phyloP scores from a whole-genome alignment of 2,888 invertebrate genomes.

The Polyploca ridens region DNA sequence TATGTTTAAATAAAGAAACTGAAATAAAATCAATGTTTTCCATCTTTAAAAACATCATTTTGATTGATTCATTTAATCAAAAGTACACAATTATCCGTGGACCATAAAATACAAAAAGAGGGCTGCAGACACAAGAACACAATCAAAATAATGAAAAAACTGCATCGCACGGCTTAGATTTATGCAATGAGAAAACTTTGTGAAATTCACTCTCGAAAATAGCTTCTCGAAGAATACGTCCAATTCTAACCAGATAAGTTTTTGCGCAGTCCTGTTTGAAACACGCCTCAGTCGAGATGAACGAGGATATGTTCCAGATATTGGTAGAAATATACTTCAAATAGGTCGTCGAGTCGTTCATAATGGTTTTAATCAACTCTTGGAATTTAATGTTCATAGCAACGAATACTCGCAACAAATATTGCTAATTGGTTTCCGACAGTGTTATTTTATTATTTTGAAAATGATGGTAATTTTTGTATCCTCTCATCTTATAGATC shows the following conservation, averaged over 20 bases:
- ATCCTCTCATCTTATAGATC: no score
- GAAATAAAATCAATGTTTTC: slow-evolving; percentile 1
- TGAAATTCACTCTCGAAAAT: slow-evolving; percentile 18
- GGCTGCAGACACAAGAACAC: slow-evolving; percentile 30
- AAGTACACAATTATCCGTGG: no score
- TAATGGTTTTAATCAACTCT: neutral
- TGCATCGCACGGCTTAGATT: slow-evolving; percentile 22
- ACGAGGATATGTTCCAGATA: neutral
- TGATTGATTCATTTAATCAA: no score
- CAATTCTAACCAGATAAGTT: slow-evolving; percentile 1
- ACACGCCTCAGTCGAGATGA: neutral
- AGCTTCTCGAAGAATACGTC: slow-evolving; percentile 13
- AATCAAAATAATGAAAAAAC: slow-evolving; percentile 51
- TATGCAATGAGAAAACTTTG: slow-evolving; percentile 26
- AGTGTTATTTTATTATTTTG: neutral
- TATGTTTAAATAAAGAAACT: neutral
- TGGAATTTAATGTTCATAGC: neutral
- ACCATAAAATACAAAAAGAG: neutral
- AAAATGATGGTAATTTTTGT: neutral
- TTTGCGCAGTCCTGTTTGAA: neutral
- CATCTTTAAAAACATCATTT: no score
- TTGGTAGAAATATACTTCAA: neutral
- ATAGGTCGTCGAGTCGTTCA: neutral
- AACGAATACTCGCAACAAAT: neutral
- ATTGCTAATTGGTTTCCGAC: neutral